Conservation (phyloP, 2,888 invertebrate genomes). For the Drosophila lutescens region DNA sequence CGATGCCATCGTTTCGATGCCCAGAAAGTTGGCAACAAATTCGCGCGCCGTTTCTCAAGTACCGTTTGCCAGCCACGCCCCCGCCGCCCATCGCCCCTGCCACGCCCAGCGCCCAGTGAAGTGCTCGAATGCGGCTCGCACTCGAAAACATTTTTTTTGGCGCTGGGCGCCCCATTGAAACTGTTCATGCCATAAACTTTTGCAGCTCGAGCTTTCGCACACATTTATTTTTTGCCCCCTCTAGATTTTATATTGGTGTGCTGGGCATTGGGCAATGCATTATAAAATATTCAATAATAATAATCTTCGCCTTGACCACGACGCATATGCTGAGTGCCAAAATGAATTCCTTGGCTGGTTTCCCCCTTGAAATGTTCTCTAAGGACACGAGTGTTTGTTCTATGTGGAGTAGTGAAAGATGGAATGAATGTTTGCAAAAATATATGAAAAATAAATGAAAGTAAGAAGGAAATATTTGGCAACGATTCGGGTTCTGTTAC, state of each 20-base stretch:
- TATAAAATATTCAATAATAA: constrained; percentile 76
- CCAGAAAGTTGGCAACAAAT: constrained; percentile 78
- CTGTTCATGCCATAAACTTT: constrained; percentile 60
- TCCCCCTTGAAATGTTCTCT: constrained; percentile 27
- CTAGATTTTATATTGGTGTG: constrained; percentile 8
- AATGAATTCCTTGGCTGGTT: constrained; percentile 35
- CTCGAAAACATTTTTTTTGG: constrained; percentile 66
- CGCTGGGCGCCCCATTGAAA: constrained; percentile 66
- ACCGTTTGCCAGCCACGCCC: constrained; percentile 27
- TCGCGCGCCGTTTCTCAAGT: constrained; percentile 68
- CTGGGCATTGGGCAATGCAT: constrained; percentile 42
- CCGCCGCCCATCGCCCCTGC: background rate
- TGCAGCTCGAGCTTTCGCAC: constrained; percentile 56
- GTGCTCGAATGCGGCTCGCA: constrained; percentile 72
- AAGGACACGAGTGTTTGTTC: constrained; percentile 20
- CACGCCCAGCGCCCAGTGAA: constrained; percentile 18
- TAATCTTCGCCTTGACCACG: constrained; percentile 72
- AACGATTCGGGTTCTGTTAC: background rate
- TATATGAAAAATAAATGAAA: background rate
- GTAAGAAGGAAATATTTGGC: background rate
- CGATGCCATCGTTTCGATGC: constrained; percentile 21
- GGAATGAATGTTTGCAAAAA: background rate
- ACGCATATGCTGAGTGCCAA: constrained; percentile 69
- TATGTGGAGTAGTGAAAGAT: background rate
- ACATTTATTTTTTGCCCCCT: constrained; percentile 22